Evolutionary conservation across 2,113 vertebrate genomes (phyloP), one percentile per base, ranked within the genome.

Genomic region (Oreamnos americanus): DNA sequence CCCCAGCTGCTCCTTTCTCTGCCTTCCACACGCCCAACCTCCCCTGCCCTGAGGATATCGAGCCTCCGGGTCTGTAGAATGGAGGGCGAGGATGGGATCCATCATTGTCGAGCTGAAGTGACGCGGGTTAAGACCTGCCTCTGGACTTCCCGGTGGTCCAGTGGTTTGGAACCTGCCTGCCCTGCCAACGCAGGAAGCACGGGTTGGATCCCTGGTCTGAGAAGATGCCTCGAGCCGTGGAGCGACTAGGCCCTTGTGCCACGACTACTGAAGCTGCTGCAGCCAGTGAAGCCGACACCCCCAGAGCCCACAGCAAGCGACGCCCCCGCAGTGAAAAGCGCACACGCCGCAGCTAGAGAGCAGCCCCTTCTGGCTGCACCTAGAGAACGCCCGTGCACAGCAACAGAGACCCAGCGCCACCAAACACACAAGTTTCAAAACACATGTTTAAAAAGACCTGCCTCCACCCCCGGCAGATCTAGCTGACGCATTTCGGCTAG

Each of bases 81-180:
- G 2, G 0, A 49, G 51, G 49, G 2, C 5, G 2, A 26, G 39
- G 33, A 3, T 21, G 58, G 51, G 53, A 4, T 12, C 25, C 14
- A 0, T 1, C 5, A 12, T 39, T 13, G 10, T 1, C 0, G 0
- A 28, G 25, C 39, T 47, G 45, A 76, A 25, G 15, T 0, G 78
- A 47, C 33, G 12, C 7, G 1, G 30, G 51, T 6, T 3, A 13
- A 19, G 5, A 4, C 47, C 55, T 25, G 60, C 28, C 51, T 81
- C 78, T 33, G 78, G 39, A 26, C 39, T 26, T 21, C 23, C 36
- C 1, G 12, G 12, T 2, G 71, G 23, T 26, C 71, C 71, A 43
- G 39, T 7, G 71, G 71, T 26, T 26, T 3, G 21, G 71, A 43
- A 43, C 4, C 39, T 43, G 12, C 23, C 39, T 26, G 71, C 71